phyloP scores from a whole-genome alignment of 2,113 vertebrate species.

The Balaeniceps rex region DNA sequence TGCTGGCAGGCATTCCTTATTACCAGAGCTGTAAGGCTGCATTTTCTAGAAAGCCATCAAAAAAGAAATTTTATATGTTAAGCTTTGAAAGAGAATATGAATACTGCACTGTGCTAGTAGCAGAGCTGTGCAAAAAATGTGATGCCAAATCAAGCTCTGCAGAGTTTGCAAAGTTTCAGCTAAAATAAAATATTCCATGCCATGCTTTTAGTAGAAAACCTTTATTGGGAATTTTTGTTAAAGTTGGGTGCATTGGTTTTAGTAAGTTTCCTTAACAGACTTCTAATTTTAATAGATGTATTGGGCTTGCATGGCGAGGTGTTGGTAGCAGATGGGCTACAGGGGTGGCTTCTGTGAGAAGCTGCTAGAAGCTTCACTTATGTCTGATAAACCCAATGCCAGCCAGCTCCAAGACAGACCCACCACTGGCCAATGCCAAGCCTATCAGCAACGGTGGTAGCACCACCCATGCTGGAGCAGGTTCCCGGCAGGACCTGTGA shows the following conservation, averaged over 20 bases:
- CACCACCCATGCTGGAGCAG: fast-evolving
- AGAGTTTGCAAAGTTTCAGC: background rate
- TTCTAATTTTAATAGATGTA: background rate
- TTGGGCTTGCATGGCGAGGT: fast-evolving
- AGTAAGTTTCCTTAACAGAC: background rate
- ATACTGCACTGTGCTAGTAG: background rate
- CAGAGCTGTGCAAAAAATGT: background rate
- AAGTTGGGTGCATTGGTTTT: background rate
- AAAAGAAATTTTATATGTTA: background rate
- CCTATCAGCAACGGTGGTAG: background rate
- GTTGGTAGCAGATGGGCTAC: background rate
- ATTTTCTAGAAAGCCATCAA: background rate
- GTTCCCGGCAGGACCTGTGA: background rate
- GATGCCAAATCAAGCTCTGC: background rate
- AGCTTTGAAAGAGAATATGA: background rate
- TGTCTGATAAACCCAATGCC: background rate
- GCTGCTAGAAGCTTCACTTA: background rate
- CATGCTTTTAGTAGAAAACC: background rate
- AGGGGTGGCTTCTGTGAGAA: background rate
- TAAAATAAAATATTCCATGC: background rate
- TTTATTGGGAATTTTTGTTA: background rate
- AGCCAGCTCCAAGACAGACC: fast-evolving
- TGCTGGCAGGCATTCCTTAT: conserved; percentile 5
- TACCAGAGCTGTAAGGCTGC: background rate
- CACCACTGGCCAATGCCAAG: fast-evolving